A percentile compares a stretch with the other conserved stretches of the same genome.
These are phyloP conservation scores for Nematostella vectensis DNA, from an alignment of 92 coral and sea anemone genomes.

Conservation along the genomic window DNA sequence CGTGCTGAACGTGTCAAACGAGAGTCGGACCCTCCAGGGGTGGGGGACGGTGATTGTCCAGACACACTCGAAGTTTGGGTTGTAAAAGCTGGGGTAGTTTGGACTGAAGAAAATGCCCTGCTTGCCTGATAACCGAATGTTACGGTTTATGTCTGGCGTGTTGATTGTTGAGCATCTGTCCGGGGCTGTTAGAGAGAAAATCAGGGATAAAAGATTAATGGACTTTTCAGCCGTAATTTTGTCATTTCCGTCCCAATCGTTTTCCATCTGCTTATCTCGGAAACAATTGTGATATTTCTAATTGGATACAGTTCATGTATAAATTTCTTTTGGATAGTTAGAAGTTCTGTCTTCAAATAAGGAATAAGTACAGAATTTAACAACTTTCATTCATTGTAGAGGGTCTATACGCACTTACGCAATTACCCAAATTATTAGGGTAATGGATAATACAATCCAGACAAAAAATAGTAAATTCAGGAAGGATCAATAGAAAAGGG, in stretches of 20 bases:
- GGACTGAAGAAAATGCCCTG: constrained; percentile 35
- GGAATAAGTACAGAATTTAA: too few relatives aligned
- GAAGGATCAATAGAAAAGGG: too few relatives aligned
- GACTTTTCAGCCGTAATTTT: neutral
- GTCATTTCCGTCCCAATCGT: neutral
- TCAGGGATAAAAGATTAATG: neutral
- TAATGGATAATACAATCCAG: too few relatives aligned
- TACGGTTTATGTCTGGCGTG: constrained; percentile 10
- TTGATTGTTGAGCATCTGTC: constrained; percentile 20
- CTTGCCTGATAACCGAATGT: constrained; percentile 8
- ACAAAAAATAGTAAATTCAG: too few relatives aligned
- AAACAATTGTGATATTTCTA: too few relatives aligned
- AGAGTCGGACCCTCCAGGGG: constrained; percentile 20
- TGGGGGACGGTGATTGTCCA: constrained; percentile 33
- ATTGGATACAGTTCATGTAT: too few relatives aligned
- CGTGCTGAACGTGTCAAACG: constrained; percentile 17
- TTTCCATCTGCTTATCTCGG: too few relatives aligned
- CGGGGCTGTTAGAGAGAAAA: constrained; percentile 9
- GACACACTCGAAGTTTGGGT: constrained; percentile 27
- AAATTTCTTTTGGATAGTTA: too few relatives aligned
- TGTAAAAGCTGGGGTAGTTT: constrained; percentile 27
- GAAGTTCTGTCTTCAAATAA: too few relatives aligned
- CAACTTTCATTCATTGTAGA: too few relatives aligned
- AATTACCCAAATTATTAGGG: too few relatives aligned
- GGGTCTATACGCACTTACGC: too few relatives aligned